Percentiles rank a stretch among this genome's conserved stretches.
phyloP scores from a whole-genome alignment of 2,797 vertebrate species.

The Alosa sapidissima region DNA sequence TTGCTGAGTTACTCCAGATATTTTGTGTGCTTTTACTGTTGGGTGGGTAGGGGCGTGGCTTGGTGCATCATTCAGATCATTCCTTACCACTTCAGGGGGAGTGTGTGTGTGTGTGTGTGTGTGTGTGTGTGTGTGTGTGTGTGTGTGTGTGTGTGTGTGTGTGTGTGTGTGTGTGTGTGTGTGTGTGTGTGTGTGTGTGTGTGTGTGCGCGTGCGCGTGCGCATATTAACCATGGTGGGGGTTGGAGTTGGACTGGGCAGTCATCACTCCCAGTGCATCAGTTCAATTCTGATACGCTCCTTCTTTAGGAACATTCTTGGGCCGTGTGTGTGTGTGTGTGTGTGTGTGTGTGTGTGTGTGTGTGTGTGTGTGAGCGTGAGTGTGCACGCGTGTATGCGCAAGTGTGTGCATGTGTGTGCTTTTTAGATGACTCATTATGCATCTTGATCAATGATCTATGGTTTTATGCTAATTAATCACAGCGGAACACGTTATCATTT shows the following conservation, averaged over 20 bases:
- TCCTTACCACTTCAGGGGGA: too few relatives aligned
- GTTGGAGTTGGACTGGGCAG: too few relatives aligned
- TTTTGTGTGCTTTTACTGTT: too few relatives aligned
- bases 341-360: background rate
- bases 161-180: slow-evolving; percentile 23
- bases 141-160: background rate
- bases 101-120: too few relatives aligned
- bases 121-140: too few relatives aligned
- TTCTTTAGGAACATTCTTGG: background rate
- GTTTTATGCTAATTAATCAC: background rate
- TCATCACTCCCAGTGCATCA: background rate
- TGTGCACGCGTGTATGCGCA: background rate
- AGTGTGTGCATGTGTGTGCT: background rate
- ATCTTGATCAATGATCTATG: background rate
- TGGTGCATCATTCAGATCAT: slow-evolving; percentile 5
- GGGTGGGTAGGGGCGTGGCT: background rate
- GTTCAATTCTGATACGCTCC: background rate
- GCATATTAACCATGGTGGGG: background rate
- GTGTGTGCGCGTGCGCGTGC: slow-evolving; percentile 5
- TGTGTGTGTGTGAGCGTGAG: slow-evolving; percentile 1
- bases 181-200: slow-evolving; percentile 14
- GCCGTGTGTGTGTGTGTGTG: background rate
- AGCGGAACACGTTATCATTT: background rate
- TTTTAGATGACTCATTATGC: slow-evolving; percentile 12
- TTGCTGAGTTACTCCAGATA: too few relatives aligned